Evolutionary conservation across 1,140 invertebrate genomes (phyloP), one percentile per base, ranked within the genome.

Genomic region (Drosophila funebris): DNA sequence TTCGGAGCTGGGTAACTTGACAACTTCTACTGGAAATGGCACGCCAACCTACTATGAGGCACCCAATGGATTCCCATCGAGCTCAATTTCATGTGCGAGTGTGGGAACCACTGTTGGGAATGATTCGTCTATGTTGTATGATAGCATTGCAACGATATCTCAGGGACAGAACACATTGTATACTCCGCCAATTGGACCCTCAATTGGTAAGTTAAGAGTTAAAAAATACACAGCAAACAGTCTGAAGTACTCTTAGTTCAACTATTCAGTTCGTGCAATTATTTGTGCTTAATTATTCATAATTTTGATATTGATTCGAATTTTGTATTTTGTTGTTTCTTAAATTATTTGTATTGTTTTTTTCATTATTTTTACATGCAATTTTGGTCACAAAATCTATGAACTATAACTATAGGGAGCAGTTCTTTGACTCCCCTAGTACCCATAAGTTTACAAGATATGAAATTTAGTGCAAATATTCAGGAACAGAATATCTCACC

Each of bases 391-490:
- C n/a, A n/a, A n/a, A n/a, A n/a, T n/a, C n/a, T 75, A 13, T 63
- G 31, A 46, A 44, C 36, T 6, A 53, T 39, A 24, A 54, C 43
- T 52, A 67, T 92, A 93, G 93, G 93, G 93, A 92, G 94, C 93
- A 94, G 94, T 92, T 94, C 95, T 73, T 93, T 96, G 92, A 95
- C 95, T 76, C 95, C 95, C 69, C 93, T 96, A 90, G 94, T 95
- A 57, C 95, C 95, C 83, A 94, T 96, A 92, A 95, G 94, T 92
- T 95, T 96, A 95, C 95, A 96, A 93, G 95, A 96, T 90, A 94
- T 96, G 93, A 96, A 95, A 93, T 93, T 95, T 77, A 94, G 93
- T 70, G 37, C 80, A 78, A 90, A 89, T 64, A 67, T 95, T 77
- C 94, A 95, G 78, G 94, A 94, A 83, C 92, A 94, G 82, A 93